Evolutionary conservation across 23 tunicate genomes (phyloP), one percentile per base, ranked within the genome.

Genomic region (Botrylloides violaceus): DNA sequence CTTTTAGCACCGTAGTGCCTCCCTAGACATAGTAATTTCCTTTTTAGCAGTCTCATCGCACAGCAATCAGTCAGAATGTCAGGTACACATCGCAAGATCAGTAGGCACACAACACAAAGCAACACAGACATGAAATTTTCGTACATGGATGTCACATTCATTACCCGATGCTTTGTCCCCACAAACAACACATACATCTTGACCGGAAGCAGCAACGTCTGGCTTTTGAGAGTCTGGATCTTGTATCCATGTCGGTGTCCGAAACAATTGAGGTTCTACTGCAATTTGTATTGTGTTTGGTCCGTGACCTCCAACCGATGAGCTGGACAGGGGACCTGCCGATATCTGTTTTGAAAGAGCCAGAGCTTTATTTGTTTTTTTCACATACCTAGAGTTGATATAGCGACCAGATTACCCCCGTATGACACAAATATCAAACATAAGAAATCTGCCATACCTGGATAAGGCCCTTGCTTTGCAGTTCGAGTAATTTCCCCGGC

Each of bases 1-100:
- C 95, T 87, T 30, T 80, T 87, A n/a, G 95, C 95, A 19, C 95
- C 95, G 73, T 87, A 87, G 61, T 87, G 95, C 21, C 95, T 75
- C 0, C 95, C 95, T 87, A 48, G 9, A 57, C 6, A 66, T 2
- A 5, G 48, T 9, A 47, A 70, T n/a, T n/a, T n/a, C n/a, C n/a
- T n/a, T n/a, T n/a, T n/a, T n/a, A n/a, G n/a, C n/a, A n/a, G n/a
- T n/a, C n/a, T n/a, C n/a, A n/a, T n/a, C n/a, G n/a, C n/a, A n/a
- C n/a, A n/a, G n/a, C n/a, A n/a, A n/a, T n/a, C n/a, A n/a, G n/a
- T n/a, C n/a, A n/a, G n/a, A n/a, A n/a, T n/a, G n/a, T n/a, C n/a
- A n/a, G n/a, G n/a, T n/a, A n/a, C n/a, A n/a, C n/a, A n/a, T n/a
- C n/a, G n/a, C n/a, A n/a, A n/a, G n/a, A n/a, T n/a, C n/a, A n/a